A percentile compares a stretch with the other conserved stretches of the same genome.
These are phyloP conservation scores for Semnornis frantzii DNA, from an alignment of 2,113 vertebrate genomes.

Conservation along the genomic window DNA sequence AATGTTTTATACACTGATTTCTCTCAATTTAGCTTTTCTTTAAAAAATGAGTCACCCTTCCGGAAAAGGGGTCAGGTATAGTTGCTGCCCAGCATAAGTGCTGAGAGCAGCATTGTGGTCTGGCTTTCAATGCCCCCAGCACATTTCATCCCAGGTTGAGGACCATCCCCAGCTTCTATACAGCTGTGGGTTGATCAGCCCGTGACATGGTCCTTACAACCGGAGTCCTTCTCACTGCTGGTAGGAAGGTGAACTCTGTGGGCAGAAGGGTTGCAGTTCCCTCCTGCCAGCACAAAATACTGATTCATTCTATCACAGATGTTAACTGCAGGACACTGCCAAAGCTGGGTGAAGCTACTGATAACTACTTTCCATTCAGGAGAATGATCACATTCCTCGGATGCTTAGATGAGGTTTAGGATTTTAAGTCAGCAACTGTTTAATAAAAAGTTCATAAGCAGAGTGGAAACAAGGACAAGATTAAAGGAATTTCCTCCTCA, in stretches of 20 bases:
- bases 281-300: background rate
- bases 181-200: background rate
- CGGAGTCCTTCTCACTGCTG: background rate
- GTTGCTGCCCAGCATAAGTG: background rate
- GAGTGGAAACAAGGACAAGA: slow-evolving; percentile 59
- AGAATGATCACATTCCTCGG: background rate
- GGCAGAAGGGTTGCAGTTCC: background rate
- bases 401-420: slow-evolving; percentile 13
- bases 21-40: background rate
- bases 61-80: background rate
- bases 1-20: background rate
- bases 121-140: background rate
- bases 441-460: slow-evolving; percentile 39
- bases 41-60: background rate
- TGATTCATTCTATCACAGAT: background rate
- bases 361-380: background rate
- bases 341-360: background rate
- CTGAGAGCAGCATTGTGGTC: background rate
- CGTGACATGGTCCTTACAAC: background rate
- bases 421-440: slow-evolving; percentile 39
- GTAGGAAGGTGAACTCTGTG: background rate
- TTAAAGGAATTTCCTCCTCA: slow-evolving; percentile 39
- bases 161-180: background rate
- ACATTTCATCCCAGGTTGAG: background rate
- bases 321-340: background rate